Conservation (phyloP, 2,797 vertebrate genomes). For the Sebastes cheni region DNA sequence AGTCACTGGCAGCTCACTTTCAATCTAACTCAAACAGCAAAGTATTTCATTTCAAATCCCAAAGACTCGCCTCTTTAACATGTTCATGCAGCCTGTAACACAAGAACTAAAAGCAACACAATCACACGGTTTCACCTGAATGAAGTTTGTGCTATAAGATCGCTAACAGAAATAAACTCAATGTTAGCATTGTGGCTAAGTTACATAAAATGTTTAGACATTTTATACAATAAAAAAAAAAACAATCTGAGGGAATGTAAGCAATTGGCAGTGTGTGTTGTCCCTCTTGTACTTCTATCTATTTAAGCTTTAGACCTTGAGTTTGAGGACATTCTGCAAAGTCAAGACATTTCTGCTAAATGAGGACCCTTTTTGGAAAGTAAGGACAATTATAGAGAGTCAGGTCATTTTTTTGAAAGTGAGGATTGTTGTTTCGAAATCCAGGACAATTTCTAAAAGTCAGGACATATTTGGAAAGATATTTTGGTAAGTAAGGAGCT, state of each 20-base stretch:
- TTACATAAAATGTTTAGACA: background rate
- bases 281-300: background rate
- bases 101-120: background rate
- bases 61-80: background rate
- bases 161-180: background rate
- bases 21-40: background rate
- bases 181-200: too few relatives aligned
- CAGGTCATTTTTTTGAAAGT: background rate
- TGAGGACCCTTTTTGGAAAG: background rate
- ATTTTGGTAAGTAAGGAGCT: too few relatives aligned
- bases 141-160: background rate
- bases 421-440: background rate
- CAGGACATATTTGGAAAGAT: background rate
- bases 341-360: background rate
- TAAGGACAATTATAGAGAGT: background rate
- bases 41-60: background rate
- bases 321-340: background rate
- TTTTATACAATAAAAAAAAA: background rate
- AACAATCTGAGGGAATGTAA: background rate
- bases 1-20: constrained; percentile 25
- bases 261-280: background rate
- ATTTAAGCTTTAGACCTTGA: background rate
- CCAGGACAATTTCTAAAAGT: background rate
- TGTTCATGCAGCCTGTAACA: background rate
- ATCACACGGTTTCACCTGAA: background rate